phyloP scores from a whole-genome alignment of 2,888 invertebrate genomes.

The Cartodere bifasciata region DNA sequence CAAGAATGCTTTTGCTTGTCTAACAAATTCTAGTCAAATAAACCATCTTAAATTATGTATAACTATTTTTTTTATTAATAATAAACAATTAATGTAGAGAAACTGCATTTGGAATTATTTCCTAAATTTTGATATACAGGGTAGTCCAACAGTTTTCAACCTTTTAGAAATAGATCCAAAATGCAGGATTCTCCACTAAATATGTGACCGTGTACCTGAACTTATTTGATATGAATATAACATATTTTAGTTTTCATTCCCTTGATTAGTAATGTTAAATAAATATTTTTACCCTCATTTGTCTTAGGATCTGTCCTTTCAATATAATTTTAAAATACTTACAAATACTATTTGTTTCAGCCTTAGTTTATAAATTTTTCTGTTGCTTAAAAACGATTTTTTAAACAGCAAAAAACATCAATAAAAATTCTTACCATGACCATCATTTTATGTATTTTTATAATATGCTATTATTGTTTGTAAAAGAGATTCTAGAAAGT shows the following conservation, averaged over 20 bases:
- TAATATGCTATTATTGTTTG: too few relatives aligned
- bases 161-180: background rate
- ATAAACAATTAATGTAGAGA: background rate
- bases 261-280: too few relatives aligned
- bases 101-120: background rate
- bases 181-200: background rate
- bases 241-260: slow-evolving; percentile 10
- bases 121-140: background rate
- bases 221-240: slow-evolving; percentile 23
- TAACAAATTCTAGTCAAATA: too few relatives aligned
- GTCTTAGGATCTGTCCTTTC: too few relatives aligned
- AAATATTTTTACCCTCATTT: too few relatives aligned
- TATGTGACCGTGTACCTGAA: slow-evolving; percentile 14
- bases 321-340: too few relatives aligned
- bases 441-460: too few relatives aligned
- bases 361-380: slow-evolving; percentile 1
- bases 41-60: background rate
- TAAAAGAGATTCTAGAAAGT: too few relatives aligned
- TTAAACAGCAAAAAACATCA: slow-evolving; percentile 6
- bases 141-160: background rate
- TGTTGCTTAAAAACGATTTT: too few relatives aligned
- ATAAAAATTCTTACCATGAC: too few relatives aligned
- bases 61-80: background rate
- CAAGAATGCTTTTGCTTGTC: too few relatives aligned
- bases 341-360: background rate